phyloP scores from a whole-genome alignment of 2,797 vertebrate genomes.

The Ceyx erithaca region DNA sequence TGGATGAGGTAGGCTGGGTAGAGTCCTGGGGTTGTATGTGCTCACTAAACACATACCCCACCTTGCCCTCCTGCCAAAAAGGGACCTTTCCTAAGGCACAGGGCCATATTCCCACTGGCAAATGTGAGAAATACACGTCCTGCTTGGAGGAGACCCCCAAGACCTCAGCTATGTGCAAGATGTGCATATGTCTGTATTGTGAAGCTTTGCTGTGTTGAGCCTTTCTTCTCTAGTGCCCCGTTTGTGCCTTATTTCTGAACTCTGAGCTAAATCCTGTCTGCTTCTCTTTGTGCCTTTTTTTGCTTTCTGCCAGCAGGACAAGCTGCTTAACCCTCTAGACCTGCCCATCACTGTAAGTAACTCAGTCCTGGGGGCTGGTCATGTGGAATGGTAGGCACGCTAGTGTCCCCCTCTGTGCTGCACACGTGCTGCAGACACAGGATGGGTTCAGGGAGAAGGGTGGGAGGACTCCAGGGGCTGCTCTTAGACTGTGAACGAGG shows the following conservation, averaged over 20 bases:
- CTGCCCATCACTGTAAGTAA: conserved; percentile 96
- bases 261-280: conserved; percentile 76
- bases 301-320: conserved; percentile 87
- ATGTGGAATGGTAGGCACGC: neutral
- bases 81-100: neutral
- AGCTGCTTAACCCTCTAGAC: conserved; percentile 91
- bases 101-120: neutral
- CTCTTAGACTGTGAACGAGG: neutral
- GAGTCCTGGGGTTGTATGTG: neutral
- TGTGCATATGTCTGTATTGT: conserved; percentile 69
- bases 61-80: neutral
- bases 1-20: neutral
- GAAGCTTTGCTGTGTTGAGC: conserved; percentile 72
- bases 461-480: neutral
- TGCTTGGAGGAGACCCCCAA: neutral
- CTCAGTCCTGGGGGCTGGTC: conserved; percentile 52
- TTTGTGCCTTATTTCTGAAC: conserved; percentile 64
- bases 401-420: neutral
- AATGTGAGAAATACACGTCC: neutral
- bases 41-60: neutral
- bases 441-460: conserved; percentile 6
- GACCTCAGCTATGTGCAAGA: neutral
- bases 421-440: neutral
- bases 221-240: conserved; percentile 56
- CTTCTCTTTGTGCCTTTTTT: conserved; percentile 82